Percentiles rank a stretch among this genome's conserved stretches.
Evolutionary conservation across 2,888 invertebrate species (phyloP).

Genomic region (Diplazon laetatorius): DNA sequence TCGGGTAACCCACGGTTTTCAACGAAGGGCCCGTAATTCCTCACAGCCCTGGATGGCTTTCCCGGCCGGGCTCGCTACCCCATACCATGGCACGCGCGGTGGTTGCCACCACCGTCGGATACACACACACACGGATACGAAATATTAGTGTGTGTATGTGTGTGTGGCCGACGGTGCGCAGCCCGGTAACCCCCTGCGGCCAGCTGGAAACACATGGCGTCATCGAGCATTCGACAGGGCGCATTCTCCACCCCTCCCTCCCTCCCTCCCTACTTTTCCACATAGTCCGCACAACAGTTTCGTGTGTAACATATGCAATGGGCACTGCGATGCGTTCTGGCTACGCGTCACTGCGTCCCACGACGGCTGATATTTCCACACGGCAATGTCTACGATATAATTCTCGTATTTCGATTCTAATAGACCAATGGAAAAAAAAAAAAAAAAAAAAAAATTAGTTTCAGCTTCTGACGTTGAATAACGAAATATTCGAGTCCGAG

Average conservation of each 20-base stretch:
- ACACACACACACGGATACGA: background rate
- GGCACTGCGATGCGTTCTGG: conserved; percentile 42
- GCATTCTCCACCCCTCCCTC: conserved; percentile 29
- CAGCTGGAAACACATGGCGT: conserved; percentile 81
- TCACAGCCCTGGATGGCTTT: conserved; percentile 43
- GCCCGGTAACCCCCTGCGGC: conserved; percentile 66
- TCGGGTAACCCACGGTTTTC: conserved; percentile 49
- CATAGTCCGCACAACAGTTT: too few species aligned
- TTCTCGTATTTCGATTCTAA: background rate
- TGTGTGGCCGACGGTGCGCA: background rate
- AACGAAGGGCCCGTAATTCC: conserved; percentile 32
- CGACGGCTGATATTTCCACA: background rate
- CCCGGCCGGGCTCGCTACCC: conserved; percentile 29
- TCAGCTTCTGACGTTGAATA: too few species aligned
- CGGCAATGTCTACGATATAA: background rate
- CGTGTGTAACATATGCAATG: conserved; percentile 48
- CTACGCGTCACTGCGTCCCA: conserved; percentile 33
- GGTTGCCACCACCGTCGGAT: background rate
- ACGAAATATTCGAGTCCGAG: too few species aligned
- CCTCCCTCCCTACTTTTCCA: conserved; percentile 26
- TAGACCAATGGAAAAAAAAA: background rate
- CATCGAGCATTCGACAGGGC: conserved; percentile 66
- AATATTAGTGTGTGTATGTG: conserved; percentile 15
- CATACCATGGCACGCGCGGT: background rate
- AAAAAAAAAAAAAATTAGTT: too few species aligned